These are phyloP conservation scores for Zosterops hypoxanthus DNA, from an alignment of 2,113 vertebrate species.

Conservation along the genomic window DNA sequence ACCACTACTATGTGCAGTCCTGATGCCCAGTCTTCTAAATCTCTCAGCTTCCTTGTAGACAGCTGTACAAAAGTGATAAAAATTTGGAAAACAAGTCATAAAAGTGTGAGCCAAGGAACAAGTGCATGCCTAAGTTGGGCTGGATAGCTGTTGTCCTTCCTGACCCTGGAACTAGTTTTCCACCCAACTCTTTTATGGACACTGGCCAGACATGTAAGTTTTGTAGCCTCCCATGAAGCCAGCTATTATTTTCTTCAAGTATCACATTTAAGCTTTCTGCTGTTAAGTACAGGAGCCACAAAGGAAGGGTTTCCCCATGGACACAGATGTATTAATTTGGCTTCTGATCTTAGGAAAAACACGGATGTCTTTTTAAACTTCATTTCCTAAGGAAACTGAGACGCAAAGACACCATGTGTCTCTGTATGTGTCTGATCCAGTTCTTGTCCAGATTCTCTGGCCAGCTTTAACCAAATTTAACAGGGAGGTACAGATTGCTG, in stretches of 20 bases:
- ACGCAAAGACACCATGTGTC: background rate
- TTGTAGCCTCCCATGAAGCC: background rate
- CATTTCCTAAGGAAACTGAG: background rate
- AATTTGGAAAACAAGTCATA: background rate
- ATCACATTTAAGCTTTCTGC: background rate
- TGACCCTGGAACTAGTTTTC: background rate
- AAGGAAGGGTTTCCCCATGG: background rate
- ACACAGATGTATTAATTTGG: background rate
- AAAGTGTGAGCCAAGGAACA: background rate
- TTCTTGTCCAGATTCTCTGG: background rate
- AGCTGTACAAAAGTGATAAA: background rate
- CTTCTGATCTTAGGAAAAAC: constrained; percentile 34
- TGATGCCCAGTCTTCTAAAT: background rate
- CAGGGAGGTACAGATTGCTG: background rate
- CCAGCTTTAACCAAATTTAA: background rate
- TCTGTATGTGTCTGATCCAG: background rate
- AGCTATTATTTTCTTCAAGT: background rate
- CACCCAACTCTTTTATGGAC: background rate
- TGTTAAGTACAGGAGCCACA: background rate
- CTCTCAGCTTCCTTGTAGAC: background rate
- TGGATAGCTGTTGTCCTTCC: background rate
- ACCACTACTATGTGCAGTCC: background rate
- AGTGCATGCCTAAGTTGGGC: background rate
- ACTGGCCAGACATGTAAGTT: background rate
- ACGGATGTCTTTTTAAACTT: background rate